Evolutionary conservation across 1,140 invertebrate species (phyloP), one percentile per base, ranked within the genome.

Genomic region (Bombus cullumanus): DNA sequence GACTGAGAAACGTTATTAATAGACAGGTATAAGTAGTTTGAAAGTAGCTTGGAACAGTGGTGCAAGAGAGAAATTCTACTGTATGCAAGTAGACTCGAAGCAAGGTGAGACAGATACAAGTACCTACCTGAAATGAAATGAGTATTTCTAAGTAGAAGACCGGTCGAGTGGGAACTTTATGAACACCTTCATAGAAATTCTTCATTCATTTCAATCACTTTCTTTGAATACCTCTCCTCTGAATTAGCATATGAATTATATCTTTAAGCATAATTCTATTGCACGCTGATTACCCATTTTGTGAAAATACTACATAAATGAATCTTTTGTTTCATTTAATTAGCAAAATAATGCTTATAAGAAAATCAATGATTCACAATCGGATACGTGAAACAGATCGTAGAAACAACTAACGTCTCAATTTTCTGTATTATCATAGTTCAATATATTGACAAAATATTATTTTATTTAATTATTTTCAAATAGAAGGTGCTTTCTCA

Each of bases 1-100:
- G 22, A n/a, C 39, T 79, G 62, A 53, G 47, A 73, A 73, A 41
- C n/a, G 13, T 73, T 73, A 47, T 73, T 74, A 74, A 62, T n/a
- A 4, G 59, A 62, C 12, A 1, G 28, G 28, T n/a, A n/a, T n/a
- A n/a, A 62, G 59, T 62, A n/a, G 28, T 62, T 62, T n/a, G 59
- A 12, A 62, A 5, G 59, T n/a, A 62, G 59, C 0, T 62, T 25
- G 25, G 28, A 28, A 59, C 3, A 59, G 2, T n/a, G 59, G 3
- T 28, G 12, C 25, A 25, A 10, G 59, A n/a, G 59, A n/a, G 28
- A 62, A n/a, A n/a, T n/a, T 28, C 1, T n/a, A 5, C 28, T n/a
- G 28, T 13, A 28, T 62, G 59, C 10, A n/a, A 25, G 3, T n/a
- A 13, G 28, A 62, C 10, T 13, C 59, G 28, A n/a, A 13, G 28